phyloP scores from a whole-genome alignment of 1,140 invertebrate genomes.

The Spodoptera litura region DNA sequence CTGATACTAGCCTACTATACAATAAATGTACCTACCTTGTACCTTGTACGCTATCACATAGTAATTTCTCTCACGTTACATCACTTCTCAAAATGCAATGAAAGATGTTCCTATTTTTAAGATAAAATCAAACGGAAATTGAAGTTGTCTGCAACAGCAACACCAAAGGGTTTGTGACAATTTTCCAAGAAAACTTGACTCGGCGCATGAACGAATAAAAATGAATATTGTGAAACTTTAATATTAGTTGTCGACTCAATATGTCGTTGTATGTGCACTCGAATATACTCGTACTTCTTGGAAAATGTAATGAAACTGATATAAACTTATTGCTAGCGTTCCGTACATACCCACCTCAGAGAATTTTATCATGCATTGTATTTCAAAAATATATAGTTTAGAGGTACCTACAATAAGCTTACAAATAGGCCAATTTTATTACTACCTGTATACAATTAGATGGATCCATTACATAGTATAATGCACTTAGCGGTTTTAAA shows the following conservation, averaged over 20 bases:
- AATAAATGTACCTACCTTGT: too few relatives aligned
- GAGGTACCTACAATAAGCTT: too few relatives aligned
- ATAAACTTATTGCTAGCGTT: not conserved
- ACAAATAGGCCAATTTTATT: too few relatives aligned
- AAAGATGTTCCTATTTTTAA: not conserved
- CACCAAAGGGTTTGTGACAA: not conserved
- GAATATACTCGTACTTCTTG: not conserved
- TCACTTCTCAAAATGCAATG: not conserved
- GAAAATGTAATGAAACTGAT: not conserved
- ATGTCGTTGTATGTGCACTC: not conserved
- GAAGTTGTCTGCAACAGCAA: constrained; percentile 1
- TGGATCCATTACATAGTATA: too few relatives aligned
- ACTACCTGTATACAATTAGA: too few relatives aligned
- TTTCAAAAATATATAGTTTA: too few relatives aligned
- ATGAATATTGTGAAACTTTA: not conserved
- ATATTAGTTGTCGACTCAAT: not conserved
- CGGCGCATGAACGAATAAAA: not conserved
- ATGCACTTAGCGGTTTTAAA: too few relatives aligned
- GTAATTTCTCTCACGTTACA: too few relatives aligned
- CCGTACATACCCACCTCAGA: not conserved
- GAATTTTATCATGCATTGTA: too few relatives aligned
- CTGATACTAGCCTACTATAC: too few relatives aligned
- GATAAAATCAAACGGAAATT: constrained; percentile 4
- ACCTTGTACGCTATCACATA: too few relatives aligned
- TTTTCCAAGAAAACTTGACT: constrained; percentile 2